Conservation (phyloP, 2,113 vertebrate genomes). For the Oryctolagus cuniculus region DNA sequence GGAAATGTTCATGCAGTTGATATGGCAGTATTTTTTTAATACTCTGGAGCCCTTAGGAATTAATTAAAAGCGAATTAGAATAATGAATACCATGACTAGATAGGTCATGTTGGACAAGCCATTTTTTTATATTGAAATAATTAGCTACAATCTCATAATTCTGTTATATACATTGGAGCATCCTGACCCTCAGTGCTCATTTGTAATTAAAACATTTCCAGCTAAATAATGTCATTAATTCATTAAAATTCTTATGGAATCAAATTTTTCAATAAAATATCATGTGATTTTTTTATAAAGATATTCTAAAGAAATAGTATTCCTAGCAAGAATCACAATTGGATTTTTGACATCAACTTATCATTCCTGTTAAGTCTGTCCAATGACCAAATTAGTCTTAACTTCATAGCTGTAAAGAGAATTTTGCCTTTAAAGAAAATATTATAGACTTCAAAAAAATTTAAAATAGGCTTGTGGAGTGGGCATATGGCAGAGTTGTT, state of each 20-base stretch:
- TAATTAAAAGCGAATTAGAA: slow-evolving; percentile 85
- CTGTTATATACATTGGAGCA: slow-evolving; percentile 77
- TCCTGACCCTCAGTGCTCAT: slow-evolving; percentile 73
- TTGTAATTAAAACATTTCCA: slow-evolving; percentile 60
- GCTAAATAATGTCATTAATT: slow-evolving; percentile 41
- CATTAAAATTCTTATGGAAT: slow-evolving; percentile 69
- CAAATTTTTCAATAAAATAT: slow-evolving; percentile 62
- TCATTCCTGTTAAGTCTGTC: not conserved
- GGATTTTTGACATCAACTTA: slow-evolving; percentile 53
- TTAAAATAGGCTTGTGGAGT: too few relatives aligned
- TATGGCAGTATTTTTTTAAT: slow-evolving; percentile 66
- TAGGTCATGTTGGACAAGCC: slow-evolving; percentile 81
- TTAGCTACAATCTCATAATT: slow-evolving; percentile 84
- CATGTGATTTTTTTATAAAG: slow-evolving; percentile 47
- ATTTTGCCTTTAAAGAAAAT: not conserved
- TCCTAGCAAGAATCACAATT: not conserved
- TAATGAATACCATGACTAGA: slow-evolving; percentile 71
- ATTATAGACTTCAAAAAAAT: not conserved
- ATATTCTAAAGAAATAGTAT: slow-evolving; percentile 3
- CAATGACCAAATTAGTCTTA: not conserved
- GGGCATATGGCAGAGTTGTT: too few relatives aligned
- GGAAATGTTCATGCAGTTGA: slow-evolving; percentile 73
- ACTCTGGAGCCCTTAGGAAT: slow-evolving; percentile 75
- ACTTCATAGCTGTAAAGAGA: not conserved
- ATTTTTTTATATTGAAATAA: slow-evolving; percentile 86